Evolutionary conservation across 1,140 invertebrate genomes (phyloP), one percentile per base, ranked within the genome.

Genomic region (Araneus ventricosus): DNA sequence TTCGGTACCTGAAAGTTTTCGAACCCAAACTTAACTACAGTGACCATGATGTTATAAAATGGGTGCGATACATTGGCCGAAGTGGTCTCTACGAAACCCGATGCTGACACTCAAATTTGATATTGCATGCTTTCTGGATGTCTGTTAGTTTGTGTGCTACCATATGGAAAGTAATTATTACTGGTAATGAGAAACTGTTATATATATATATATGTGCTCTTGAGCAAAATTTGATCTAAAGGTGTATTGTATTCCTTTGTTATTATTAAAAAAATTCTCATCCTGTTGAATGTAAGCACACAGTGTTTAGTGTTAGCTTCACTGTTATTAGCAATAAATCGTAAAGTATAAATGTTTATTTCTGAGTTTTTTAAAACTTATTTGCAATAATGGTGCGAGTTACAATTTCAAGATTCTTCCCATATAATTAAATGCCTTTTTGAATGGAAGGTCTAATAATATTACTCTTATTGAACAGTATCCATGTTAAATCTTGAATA

Each of bases 21-120:
- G 99, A 99, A 95, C 98, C 99, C 0, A 99, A 99, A 95, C 96
- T 99, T 89, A 99, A 99, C 96, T 99, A 99, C 96, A 99, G 99
- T 45, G 99, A 99, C 95, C 99, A 99, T 94, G 99, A 99, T 96
- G 99, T 99, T 94, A 99, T 99, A 95, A 99, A 99, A 97, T 99
- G 99, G 99, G 99, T 99, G 37, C 97, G 99, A 75, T 99, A 99
- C 96, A 99, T 99, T 95, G 99, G 99, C 24, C 97, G 99, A 94
- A 99, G 98, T 96, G 99, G 99, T 87, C 97, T 99, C 10, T 99
- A 99, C 95, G 99, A 99, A 96, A 99, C 99, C 37, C 96, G 99
- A 96, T 99, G 99, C 96, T 99, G 94, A 95, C 63, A 89, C 61
- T 82, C 63, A 37, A 91, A 45, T 88, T 89, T 22, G 30, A 67